Evolutionary conservation across 2,888 invertebrate genomes (phyloP).

Genomic region (Trissolcus japonicus): DNA sequence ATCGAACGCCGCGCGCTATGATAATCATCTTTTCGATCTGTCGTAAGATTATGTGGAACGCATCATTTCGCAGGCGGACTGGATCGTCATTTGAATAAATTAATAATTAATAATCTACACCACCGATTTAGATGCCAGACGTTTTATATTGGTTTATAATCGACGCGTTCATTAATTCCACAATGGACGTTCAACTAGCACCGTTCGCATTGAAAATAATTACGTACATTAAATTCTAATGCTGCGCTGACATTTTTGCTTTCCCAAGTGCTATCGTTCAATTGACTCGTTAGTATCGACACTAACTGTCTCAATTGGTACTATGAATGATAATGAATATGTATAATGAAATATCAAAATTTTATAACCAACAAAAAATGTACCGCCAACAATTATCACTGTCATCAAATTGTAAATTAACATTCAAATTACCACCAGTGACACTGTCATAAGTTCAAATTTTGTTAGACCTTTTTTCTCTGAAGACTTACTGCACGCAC

Average conservation of each 20-base stretch:
- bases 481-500: no score
- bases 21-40: slow-evolving; percentile 39
- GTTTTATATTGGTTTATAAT: slow-evolving; percentile 30
- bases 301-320: slow-evolving; percentile 36
- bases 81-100: slow-evolving; percentile 54
- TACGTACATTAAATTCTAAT: slow-evolving; percentile 47
- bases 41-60: slow-evolving; percentile 40
- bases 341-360: no score
- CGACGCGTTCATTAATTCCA: slow-evolving; percentile 45
- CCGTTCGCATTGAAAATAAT: slow-evolving; percentile 32
- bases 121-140: slow-evolving; percentile 42
- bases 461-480: no score
- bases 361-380: no score
- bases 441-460: no score
- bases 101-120: slow-evolving; percentile 53
- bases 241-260: slow-evolving; percentile 27
- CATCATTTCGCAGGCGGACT: slow-evolving; percentile 37
- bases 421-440: no score
- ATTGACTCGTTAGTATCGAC: slow-evolving; percentile 47
- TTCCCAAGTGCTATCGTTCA: slow-evolving; percentile 18
- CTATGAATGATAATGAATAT: no score
- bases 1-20: slow-evolving; percentile 26
- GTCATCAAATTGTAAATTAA: no score
- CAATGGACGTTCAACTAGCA: slow-evolving; percentile 30
- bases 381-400: no score